phyloP scores from a whole-genome alignment of 2,113 vertebrate species.

The Callospermophilus lateralis region DNA sequence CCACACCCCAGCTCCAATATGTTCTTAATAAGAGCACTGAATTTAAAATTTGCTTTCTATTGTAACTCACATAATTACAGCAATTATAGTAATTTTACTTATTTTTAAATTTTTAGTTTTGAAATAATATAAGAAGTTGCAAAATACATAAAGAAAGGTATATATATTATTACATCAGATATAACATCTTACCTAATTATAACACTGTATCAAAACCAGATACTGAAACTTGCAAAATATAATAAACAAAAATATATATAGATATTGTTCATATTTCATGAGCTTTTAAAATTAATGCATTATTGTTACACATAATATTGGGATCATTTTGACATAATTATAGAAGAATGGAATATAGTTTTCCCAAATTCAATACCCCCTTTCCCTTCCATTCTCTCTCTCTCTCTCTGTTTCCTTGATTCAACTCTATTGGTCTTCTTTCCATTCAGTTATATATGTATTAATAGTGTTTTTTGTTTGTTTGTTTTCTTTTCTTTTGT shows the following conservation, averaged over 20 bases:
- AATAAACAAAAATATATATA: neutral
- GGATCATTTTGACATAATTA: too few relatives aligned
- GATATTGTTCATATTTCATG: neutral
- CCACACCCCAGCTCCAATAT: neutral
- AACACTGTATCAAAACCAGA: neutral
- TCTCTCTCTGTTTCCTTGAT: too few relatives aligned
- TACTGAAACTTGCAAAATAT: neutral
- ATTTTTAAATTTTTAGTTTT: neutral
- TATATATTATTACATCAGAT: neutral
- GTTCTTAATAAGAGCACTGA: neutral
- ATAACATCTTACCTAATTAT: neutral
- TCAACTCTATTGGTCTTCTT: too few relatives aligned
- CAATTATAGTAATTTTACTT: neutral
- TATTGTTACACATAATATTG: too few relatives aligned
- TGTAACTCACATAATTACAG: neutral
- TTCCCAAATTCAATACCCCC: too few relatives aligned
- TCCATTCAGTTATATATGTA: too few relatives aligned
- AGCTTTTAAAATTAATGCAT: too few relatives aligned
- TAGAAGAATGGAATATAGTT: too few relatives aligned
- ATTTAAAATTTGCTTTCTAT: neutral
- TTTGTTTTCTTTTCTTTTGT: too few relatives aligned
- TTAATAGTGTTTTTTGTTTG: too few relatives aligned
- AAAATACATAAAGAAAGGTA: neutral
- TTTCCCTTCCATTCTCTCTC: too few relatives aligned
- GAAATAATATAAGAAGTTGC: neutral